A percentile compares a stretch with the other conserved stretches of the same genome.
These are phyloP conservation scores for Geotrypetes seraphini DNA, from an alignment of 2,797 vertebrate species.

Conservation along the genomic window DNA sequence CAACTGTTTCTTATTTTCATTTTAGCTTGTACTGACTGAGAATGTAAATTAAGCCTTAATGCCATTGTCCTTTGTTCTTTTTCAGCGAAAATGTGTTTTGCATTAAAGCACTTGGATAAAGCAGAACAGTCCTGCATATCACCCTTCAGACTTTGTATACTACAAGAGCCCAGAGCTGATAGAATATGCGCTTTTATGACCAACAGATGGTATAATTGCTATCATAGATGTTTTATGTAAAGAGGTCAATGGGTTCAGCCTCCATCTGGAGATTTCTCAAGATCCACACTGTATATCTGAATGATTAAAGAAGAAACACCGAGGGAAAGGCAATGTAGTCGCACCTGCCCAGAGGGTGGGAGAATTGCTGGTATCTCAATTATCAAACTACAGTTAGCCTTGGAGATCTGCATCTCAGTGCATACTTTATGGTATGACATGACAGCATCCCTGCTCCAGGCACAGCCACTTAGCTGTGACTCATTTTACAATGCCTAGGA, in stretches of 20 bases:
- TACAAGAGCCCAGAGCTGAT: slow-evolving; percentile 48
- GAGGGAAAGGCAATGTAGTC: slow-evolving; percentile 21
- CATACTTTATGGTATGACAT: no score
- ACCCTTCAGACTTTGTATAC: slow-evolving; percentile 48
- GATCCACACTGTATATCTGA: slow-evolving; percentile 30
- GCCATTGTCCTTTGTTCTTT: slow-evolving; percentile 62
- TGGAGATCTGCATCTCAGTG: no score
- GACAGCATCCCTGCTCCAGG: no score
- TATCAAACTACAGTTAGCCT: not conserved
- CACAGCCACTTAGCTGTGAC: no score
- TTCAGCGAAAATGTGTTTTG: slow-evolving; percentile 55
- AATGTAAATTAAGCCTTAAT: slow-evolving; percentile 59
- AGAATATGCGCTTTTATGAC: slow-evolving; percentile 55
- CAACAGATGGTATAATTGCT: slow-evolving; percentile 60
- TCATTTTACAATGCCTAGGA: no score
- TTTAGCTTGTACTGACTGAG: slow-evolving; percentile 58
- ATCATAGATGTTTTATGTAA: slow-evolving; percentile 52
- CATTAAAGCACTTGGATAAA: slow-evolving; percentile 54
- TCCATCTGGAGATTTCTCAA: slow-evolving; percentile 50
- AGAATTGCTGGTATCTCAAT: slow-evolving; percentile 8
- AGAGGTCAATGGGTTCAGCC: slow-evolving; percentile 50
- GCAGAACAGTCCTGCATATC: slow-evolving; percentile 45
- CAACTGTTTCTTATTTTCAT: slow-evolving; percentile 63
- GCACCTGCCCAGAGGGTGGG: slow-evolving; percentile 27
- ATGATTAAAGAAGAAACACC: slow-evolving; percentile 36